Percentiles rank a stretch among this genome's conserved stretches.
Evolutionary conservation across 2,888 invertebrate genomes (phyloP).

Genomic region (Lydus trimaculatus): DNA sequence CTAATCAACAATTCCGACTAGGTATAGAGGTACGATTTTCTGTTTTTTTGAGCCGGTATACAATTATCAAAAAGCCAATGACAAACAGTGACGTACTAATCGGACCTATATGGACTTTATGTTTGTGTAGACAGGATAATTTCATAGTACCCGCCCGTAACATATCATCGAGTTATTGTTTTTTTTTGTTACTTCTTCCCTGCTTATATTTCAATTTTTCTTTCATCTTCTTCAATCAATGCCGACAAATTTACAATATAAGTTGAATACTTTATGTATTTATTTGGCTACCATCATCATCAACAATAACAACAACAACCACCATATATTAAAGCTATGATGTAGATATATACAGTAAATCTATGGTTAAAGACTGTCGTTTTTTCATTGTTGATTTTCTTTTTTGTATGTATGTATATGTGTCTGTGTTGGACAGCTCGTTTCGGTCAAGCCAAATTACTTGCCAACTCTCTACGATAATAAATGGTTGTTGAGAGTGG

Average conservation of each 20-base stretch:
- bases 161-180: constrained; percentile 35
- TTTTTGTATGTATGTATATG: not conserved
- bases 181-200: constrained; percentile 30
- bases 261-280: not conserved
- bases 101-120: constrained; percentile 40
- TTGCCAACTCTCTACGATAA: constrained; percentile 23
- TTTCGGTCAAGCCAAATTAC: constrained; percentile 23
- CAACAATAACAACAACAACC: not conserved
- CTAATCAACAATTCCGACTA: constrained; percentile 24
- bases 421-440: constrained; percentile 9
- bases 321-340: not conserved
- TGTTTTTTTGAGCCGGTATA: constrained; percentile 44
- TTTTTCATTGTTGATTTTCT: constrained; percentile 25
- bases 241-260: constrained; percentile 3
- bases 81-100: constrained; percentile 54
- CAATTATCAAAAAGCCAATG: constrained; percentile 50
- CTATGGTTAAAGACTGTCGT: constrained; percentile 19
- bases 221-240: not conserved
- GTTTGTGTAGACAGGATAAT: constrained; percentile 49
- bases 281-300: not conserved
- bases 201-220: constrained; percentile 21
- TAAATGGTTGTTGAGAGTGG: constrained; percentile 30
- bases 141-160: constrained; percentile 44
- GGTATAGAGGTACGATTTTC: too few species aligned
- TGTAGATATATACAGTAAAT: not conserved